A percentile compares a stretch with the other conserved stretches of the same genome.
phyloP scores from a whole-genome alignment of 2,113 vertebrate genomes.

The Pristiophorus japonicus region DNA sequence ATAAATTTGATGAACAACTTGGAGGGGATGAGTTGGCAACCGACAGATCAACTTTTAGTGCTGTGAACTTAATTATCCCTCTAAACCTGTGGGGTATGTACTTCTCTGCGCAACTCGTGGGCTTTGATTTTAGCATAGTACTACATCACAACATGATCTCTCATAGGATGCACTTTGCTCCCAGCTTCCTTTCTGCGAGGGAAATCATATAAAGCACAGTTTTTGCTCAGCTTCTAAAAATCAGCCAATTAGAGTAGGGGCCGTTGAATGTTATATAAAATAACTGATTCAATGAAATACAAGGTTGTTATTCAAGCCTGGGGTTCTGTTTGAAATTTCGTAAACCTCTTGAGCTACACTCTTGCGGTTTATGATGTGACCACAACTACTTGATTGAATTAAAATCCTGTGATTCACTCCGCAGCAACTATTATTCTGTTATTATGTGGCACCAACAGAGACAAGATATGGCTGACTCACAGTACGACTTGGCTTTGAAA shows the following conservation, averaged over 20 bases:
- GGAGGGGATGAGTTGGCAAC: too few relatives aligned
- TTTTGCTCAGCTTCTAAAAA: background rate
- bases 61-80: background rate
- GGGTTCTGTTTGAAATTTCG: background rate
- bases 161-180: background rate
- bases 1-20: background rate
- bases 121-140: background rate
- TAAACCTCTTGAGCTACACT: background rate
- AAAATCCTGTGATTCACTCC: conserved; percentile 19
- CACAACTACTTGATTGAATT: background rate
- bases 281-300: background rate
- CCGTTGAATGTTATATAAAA: background rate
- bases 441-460: background rate
- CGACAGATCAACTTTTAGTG: background rate
- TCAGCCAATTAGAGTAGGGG: background rate
- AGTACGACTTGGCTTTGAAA: background rate
- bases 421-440: too few relatives aligned
- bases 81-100: background rate
- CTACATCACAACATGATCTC: too few relatives aligned
- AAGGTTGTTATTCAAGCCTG: background rate
- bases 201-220: background rate
- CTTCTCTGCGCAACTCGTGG: background rate
- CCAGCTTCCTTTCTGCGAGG: background rate
- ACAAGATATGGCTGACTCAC: background rate
- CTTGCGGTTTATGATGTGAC: background rate